Evolutionary conservation across 2,113 vertebrate genomes (phyloP), one percentile per base, ranked within the genome.

Genomic region (Bagarius yarrelli): DNA sequence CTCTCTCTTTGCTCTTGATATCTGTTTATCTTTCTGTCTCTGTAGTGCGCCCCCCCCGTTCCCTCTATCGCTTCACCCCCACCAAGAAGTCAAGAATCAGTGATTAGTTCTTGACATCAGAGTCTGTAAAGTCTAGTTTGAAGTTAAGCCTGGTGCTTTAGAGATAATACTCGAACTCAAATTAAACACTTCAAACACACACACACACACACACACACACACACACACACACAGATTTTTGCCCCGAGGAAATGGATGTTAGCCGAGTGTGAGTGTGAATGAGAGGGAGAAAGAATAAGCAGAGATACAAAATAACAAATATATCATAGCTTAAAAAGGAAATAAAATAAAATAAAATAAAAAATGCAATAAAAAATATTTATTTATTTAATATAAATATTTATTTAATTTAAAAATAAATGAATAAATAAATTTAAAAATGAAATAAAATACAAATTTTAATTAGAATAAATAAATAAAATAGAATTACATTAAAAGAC

Each of bases 111-210:
- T 57, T 64, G 27, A 19, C 16, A 55, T 67, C 25, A 25, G 19
- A 67, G 30, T 66, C 30, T 34, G 32, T 16, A 1, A 40, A n/a
- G 21, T 6, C 19, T n/a, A 75, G 36, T 27, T 63, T 27, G 66
- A 19, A 55, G 19, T 67, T 18, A 5, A 32, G 64, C 60, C 60
- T 61, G 78, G 52, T 34, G 30, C 79, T 56, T 69, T 50, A 56
- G 63, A 79, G 77, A 79, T 79, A 79, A 79, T 55, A 44, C 12
- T n/a, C 34, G 13, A 55, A 44, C 12, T n/a, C 64, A 40, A 67
- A 67, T 67, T 67, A 44, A 12, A 40, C 64, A 67, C 36, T 67
- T 44, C 12, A 44, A 14, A 2, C 64, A 67, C 1, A 8, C 34
- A 40, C 25, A 32, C 60, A 18, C 6, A 18, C 14, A 32, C 60